These are phyloP conservation scores for Leucophora obtusa DNA, from an alignment of 2,888 invertebrate genomes.

Conservation along the genomic window DNA sequence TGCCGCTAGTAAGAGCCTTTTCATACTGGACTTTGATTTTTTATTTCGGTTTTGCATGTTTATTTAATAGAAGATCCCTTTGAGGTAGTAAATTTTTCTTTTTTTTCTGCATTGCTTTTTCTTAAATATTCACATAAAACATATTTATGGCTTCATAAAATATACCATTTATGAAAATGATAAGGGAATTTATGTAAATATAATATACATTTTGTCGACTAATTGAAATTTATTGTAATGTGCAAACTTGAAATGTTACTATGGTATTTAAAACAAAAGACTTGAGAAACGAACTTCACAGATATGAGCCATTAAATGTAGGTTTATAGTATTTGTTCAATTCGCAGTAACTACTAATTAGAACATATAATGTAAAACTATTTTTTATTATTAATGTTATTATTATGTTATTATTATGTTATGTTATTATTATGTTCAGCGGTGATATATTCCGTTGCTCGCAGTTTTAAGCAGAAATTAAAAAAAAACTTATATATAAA, in stretches of 20 bases:
- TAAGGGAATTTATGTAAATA: slow-evolving; percentile 53
- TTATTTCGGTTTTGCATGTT: slow-evolving; percentile 25
- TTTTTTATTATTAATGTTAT: too few species aligned
- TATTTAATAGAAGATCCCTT: slow-evolving; percentile 10
- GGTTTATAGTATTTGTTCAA: too few species aligned
- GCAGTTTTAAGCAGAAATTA: too few species aligned
- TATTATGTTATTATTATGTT: too few species aligned
- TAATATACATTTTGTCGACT: slow-evolving; percentile 34
- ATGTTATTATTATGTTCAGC: too few species aligned
- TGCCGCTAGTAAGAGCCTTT: slow-evolving; percentile 31
- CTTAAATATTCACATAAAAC: slow-evolving; percentile 55
- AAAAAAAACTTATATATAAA: too few species aligned
- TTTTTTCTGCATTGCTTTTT: neutral
- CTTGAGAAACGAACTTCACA: slow-evolving; percentile 21
- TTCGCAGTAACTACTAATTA: too few species aligned
- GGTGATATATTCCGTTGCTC: too few species aligned
- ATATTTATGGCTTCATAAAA: slow-evolving; percentile 59
- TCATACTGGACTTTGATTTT: neutral
- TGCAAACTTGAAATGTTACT: neutral
- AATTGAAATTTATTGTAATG: slow-evolving; percentile 59
- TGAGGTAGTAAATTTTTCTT: slow-evolving; percentile 29
- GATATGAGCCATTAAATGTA: neutral
- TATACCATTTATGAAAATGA: slow-evolving; percentile 56
- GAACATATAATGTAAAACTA: too few species aligned
- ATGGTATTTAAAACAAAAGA: slow-evolving; percentile 24